phyloP scores from a whole-genome alignment of 2,113 vertebrate genomes.

The Proteles cristata region DNA sequence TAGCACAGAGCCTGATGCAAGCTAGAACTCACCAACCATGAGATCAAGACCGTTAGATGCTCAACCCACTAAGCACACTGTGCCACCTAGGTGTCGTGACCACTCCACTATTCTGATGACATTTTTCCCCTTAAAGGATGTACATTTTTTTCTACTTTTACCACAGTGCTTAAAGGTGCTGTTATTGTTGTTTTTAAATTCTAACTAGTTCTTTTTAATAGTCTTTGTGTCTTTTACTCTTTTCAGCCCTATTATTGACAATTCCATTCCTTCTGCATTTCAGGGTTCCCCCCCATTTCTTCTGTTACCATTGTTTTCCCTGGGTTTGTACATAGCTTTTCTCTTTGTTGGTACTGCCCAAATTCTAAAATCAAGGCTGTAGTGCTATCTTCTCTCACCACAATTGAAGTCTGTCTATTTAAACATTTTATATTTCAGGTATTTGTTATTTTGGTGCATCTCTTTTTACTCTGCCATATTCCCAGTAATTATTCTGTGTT shows the following conservation, averaged over 20 bases:
- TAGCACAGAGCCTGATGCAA: too few relatives aligned
- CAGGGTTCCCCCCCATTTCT: background rate
- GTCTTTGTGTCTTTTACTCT: background rate
- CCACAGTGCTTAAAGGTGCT: background rate
- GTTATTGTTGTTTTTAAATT: background rate
- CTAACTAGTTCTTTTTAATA: slow-evolving; percentile 7
- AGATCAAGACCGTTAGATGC: too few relatives aligned
- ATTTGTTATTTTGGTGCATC: background rate
- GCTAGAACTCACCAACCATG: too few relatives aligned
- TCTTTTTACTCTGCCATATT: slow-evolving; percentile 38
- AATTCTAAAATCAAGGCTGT: slow-evolving; percentile 28
- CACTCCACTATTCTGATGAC: background rate
- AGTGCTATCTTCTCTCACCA: background rate
- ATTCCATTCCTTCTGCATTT: background rate
- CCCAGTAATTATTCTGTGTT: slow-evolving; percentile 15
- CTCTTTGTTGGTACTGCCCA: background rate
- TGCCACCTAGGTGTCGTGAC: background rate
- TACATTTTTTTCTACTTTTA: background rate
- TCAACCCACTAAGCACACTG: too few relatives aligned
- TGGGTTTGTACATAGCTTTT: background rate
- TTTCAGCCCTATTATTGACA: background rate
- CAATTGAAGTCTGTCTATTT: background rate
- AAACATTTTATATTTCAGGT: background rate
- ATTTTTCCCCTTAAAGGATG: background rate
- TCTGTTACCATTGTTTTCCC: background rate